Percentiles rank a stretch among this genome's conserved stretches.
These are phyloP conservation scores for Brenthis hecate DNA, from an alignment of 2,888 invertebrate species.

Conservation along the genomic window DNA sequence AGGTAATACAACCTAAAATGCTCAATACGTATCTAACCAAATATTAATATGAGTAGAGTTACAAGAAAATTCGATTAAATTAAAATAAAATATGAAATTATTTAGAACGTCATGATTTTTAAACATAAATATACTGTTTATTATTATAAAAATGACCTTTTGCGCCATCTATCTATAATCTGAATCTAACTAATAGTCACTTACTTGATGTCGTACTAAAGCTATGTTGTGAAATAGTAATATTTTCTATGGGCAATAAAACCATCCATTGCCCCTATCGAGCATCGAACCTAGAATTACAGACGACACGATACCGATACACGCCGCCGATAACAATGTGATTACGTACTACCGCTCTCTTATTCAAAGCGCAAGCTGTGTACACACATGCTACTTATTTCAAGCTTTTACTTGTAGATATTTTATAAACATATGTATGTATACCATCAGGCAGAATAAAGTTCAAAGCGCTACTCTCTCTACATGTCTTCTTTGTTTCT, in stretches of 20 bases:
- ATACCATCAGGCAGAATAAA: no score
- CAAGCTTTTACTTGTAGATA: neutral
- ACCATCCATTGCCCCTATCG: slow-evolving; percentile 12
- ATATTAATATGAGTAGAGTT: neutral
- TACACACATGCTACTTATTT: neutral
- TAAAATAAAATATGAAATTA: no score
- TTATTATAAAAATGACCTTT: no score
- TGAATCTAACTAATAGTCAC: neutral
- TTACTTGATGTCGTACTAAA: neutral
- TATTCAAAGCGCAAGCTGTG: neutral
- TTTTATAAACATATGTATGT: no score
- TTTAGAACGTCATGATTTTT: no score
- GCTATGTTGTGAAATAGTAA: slow-evolving; percentile 2
- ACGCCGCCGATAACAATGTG: neutral
- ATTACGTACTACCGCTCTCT: slow-evolving; percentile 11
- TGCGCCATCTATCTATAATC: no score
- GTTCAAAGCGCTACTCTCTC: no score
- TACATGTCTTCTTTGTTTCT: no score
- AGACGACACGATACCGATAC: slow-evolving; percentile 9
- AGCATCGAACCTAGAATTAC: slow-evolving; percentile 1
- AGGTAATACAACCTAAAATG: no score
- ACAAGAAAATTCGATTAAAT: neutral
- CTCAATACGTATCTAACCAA: no score
- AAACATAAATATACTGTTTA: no score
- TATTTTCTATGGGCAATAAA: slow-evolving; percentile 19